Base-by-base conservation (phyloP, 2,797 vertebrate genomes). In the Rhinogobio ventralis region DNA sequence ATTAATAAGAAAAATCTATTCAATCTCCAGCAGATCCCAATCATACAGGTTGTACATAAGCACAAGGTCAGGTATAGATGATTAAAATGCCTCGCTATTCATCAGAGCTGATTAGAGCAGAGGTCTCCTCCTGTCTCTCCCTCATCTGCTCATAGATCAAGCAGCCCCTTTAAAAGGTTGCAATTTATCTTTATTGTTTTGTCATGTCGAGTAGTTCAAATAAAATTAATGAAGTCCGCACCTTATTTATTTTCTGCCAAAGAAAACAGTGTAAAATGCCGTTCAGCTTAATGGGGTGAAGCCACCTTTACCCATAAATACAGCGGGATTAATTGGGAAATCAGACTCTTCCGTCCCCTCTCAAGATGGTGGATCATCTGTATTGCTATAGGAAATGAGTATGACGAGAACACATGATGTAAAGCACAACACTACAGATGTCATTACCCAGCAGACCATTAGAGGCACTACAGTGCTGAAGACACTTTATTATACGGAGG, bases 151-250 rank as follows among this genome's bases (percentile, higher is more conserved):
- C 90, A 67, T 23, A 91, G 88, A 93, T 92, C 93, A 94, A 94
- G 91, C 86, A 39, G 39, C 81, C 84, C 88, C 90, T 91, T 88
- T 10, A 91, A 94, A 94, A 94, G 93, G 92, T 92, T 94, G 91
- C 90, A 91, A 95, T 96, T 93, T 92, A 94, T 95, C 94, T 95
- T 93, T 91, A 93, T 95, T 89, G 77, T 86, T 89, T 72, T 93
- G 92, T 90, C 93, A 93, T 92, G 91, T 91, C 91, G 90, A 93
- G 91, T 90, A 91, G 89, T 90, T 91, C 75, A 89, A 88, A 92
- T 89, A 90, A 89, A 91, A 92, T 91, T 85, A 88, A 86, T 89
- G 91, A 87, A 87, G 90, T 81, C 89, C 81, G 86, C 76, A 87
- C 89, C 81, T 91, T 91, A 88, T 88, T 89, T 88, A 82, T 88